A percentile compares a stretch with the other conserved stretches of the same genome.
Evolutionary conservation across 2,888 invertebrate species (phyloP).

Genomic region (Anagyrus pseudococci): DNA sequence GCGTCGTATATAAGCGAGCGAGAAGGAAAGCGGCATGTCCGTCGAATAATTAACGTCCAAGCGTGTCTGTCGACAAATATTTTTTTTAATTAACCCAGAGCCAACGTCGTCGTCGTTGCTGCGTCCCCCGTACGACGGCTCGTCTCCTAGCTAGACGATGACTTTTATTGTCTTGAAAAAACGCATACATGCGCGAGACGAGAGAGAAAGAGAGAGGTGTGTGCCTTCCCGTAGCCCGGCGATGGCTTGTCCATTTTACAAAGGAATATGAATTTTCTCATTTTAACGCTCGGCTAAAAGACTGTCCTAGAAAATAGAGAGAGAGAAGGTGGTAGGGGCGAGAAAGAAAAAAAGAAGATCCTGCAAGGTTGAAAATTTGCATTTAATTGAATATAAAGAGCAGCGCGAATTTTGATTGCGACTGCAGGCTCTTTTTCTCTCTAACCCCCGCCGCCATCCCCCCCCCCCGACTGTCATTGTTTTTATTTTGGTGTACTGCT

Average conservation of each 20-base stretch:
- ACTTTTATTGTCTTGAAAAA: constrained; percentile 26
- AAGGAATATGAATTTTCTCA: constrained; percentile 31
- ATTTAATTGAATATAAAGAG: constrained; percentile 33
- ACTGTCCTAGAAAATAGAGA: too few relatives aligned
- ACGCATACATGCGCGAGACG: constrained; percentile 2
- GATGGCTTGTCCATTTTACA: constrained; percentile 8
- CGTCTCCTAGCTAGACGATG: background rate
- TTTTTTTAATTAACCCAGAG: constrained; percentile 25
- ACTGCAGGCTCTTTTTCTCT: background rate
- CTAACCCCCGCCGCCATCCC: background rate
- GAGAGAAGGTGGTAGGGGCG: background rate
- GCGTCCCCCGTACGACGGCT: background rate
- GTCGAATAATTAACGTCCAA: constrained; percentile 25
- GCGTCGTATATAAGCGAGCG: too few relatives aligned
- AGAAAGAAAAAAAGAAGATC: background rate
- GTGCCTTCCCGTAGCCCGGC: background rate
- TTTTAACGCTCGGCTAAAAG: constrained; percentile 1
- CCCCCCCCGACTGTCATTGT: background rate
- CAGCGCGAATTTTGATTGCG: constrained; percentile 24
- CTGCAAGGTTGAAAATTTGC: constrained; percentile 18
- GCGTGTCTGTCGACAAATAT: constrained; percentile 26
- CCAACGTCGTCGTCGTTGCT: background rate
- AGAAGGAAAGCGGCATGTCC: background rate
- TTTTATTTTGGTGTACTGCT: constrained; percentile 5
- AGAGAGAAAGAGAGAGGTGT: background rate